Evolutionary conservation across 2,888 invertebrate species (phyloP), one percentile per base, ranked within the genome.

Genomic region (Cantharis lateralis): DNA sequence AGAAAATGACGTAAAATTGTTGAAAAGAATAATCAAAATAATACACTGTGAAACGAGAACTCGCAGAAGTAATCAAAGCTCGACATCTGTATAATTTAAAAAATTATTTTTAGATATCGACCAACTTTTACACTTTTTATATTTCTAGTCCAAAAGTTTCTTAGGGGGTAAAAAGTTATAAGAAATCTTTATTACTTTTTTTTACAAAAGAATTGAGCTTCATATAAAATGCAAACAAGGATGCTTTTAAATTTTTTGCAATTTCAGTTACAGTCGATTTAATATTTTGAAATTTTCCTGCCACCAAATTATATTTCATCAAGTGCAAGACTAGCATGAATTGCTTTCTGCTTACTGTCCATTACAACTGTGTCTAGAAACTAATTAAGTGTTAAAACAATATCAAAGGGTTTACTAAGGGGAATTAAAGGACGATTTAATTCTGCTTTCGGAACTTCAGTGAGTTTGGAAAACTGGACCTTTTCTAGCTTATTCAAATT

Each of bases 201-300:
- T 79, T 78, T 78, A 48, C 48, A 73, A 80, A 81, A 81, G 81
- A 82, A 82, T 81, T 80, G 81, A 82, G 84, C 82, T 83, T 83
- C 82, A 83, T 84, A 82, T 84, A 83, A 83, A 84, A 84, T 83
- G 83, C 84, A 83, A 84, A 83, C 82, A 83, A 81, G 82, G 82
- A 82, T 84, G 81, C 82, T 79, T 80, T 71, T 2, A 66, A 20
- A 20, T 66, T 66, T 66, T 66, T 66, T 11, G 20, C 64, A 66
- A 66, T 66, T 15, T 15, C n/a, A 66, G 18, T 66, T 66, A 48
- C 9, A 5, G 7, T 48, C 48, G 9, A 48, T 48, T 48, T n/a
- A 48, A n/a, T 7, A 7, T 48, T 48, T 48, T 2, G 48, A 7
- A 48, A 48, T 48, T 48, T 48, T 32, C n/a, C 32, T 32, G 1